Evolutionary conservation across 2,113 vertebrate species (phyloP).

Genomic region (Corythaixoides concolor): DNA sequence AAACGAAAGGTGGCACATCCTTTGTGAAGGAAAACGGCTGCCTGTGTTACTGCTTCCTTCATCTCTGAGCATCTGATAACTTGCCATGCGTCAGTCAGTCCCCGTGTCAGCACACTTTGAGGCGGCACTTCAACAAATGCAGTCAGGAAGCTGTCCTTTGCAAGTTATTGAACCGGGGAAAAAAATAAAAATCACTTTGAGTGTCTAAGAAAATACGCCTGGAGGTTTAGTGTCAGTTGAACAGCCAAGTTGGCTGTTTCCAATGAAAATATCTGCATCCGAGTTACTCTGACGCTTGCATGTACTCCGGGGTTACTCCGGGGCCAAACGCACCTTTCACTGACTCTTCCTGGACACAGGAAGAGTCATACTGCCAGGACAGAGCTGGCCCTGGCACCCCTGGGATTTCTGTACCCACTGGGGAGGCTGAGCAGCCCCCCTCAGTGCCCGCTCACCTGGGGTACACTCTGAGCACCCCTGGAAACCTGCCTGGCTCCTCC

Average conservation of each 20-base stretch:
- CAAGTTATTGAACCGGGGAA: conserved; percentile 38
- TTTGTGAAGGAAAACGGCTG: conserved; percentile 46
- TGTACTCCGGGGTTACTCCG: neutral
- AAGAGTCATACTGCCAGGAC: neutral
- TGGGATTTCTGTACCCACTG: accelerated
- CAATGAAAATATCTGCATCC: neutral
- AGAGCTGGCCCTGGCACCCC: neutral
- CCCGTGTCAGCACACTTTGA: conserved; percentile 16
- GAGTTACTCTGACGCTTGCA: neutral
- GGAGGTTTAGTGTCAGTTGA: neutral
- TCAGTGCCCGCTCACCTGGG: accelerated
- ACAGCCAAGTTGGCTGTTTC: neutral
- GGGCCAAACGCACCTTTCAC: neutral
- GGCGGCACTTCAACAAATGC: conserved; percentile 50
- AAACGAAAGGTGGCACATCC: conserved; percentile 56
- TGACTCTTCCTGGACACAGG: neutral
- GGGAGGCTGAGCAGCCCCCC: neutral
- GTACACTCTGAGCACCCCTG: accelerated
- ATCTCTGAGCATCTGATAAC: conserved; percentile 62
- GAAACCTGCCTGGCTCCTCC: accelerated
- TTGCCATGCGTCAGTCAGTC: conserved; percentile 30
- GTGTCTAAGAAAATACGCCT: neutral
- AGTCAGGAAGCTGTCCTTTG: conserved; percentile 43
- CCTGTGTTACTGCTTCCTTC: conserved; percentile 41
- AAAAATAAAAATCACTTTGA: neutral